Evolutionary conservation across 2,888 invertebrate species (phyloP).

Genomic region (Lochmaea capreae): DNA sequence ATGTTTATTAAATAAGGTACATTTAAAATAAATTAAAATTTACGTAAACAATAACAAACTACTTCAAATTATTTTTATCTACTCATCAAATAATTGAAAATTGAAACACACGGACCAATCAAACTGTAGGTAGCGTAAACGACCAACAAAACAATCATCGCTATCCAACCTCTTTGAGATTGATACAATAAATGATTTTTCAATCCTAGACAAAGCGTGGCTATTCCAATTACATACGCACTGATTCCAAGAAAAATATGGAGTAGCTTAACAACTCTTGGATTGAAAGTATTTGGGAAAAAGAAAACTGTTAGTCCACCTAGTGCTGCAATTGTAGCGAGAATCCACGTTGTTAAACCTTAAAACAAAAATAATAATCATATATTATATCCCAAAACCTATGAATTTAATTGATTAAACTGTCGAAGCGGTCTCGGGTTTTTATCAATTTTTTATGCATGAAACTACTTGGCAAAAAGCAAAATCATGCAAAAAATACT

Average conservation of each 20-base stretch:
- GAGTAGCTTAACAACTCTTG: conserved; percentile 36
- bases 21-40: neutral
- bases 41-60: neutral
- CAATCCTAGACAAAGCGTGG: conserved; percentile 45
- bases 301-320: conserved; percentile 32
- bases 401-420: too few species aligned
- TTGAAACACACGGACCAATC: conserved; percentile 33
- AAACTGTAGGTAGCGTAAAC: conserved; percentile 43
- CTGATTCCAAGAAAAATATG: conserved; percentile 44
- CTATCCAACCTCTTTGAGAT: conserved; percentile 33
- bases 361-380: conserved; percentile 38
- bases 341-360: conserved; percentile 48
- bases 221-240: conserved; percentile 46
- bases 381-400: neutral
- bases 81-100: conserved; percentile 19
- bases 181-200: conserved; percentile 33
- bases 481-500: too few species aligned
- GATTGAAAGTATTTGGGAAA: conserved; percentile 14
- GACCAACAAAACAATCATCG: conserved; percentile 43
- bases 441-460: too few species aligned
- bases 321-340: conserved; percentile 39
- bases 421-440: too few species aligned
- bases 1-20: too few species aligned
- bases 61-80: neutral
- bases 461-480: too few species aligned